Evolutionary conservation across 1,140 invertebrate genomes (phyloP), one percentile per base, ranked within the genome.

Genomic region (Ceratosolen fusciceps): DNA sequence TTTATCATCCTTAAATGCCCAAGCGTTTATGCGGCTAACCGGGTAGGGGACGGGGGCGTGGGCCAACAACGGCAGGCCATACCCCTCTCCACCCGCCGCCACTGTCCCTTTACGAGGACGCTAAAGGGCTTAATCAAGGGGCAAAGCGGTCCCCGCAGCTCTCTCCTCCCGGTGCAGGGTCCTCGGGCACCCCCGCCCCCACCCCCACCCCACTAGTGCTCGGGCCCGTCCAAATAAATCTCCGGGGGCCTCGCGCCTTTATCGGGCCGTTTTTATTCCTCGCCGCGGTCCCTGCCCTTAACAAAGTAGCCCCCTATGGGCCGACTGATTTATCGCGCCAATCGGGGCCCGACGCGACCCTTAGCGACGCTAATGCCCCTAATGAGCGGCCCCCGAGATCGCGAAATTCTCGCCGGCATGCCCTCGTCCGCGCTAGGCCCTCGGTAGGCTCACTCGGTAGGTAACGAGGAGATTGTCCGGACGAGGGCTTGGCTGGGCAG

Each of bases 111-210:
- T 37, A 8, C 34, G 34, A 68, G 60, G 43, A 43, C 47, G 52
- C 75, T 47, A 58, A 78, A 78, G 68, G 76, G 76, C 68, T 78
- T 52, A 78, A 78, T 78, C 54, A 77, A 58, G 49, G 37, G 19
- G 24, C 16, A 12, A n/a, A n/a, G n/a, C n/a, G n/a, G n/a, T n/a
- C n/a, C n/a, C n/a, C n/a, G n/a, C n/a, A n/a, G n/a, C n/a, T n/a
- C n/a, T n/a, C n/a, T n/a, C n/a, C n/a, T n/a, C n/a, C n/a, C n/a
- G n/a, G n/a, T n/a, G n/a, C n/a, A n/a, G n/a, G n/a, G n/a, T n/a
- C n/a, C n/a, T n/a, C n/a, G n/a, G n/a, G n/a, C n/a, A n/a, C n/a
- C n/a, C n/a, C n/a, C n/a, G n/a, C n/a, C n/a, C 21, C 7, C 14
- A 21, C 72, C 19, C 24, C 29, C 34, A 34, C 34, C 71, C 7